Evolutionary conservation across 2,113 vertebrate genomes (phyloP), one percentile per base, ranked within the genome.

Genomic region (Murina feae): DNA sequence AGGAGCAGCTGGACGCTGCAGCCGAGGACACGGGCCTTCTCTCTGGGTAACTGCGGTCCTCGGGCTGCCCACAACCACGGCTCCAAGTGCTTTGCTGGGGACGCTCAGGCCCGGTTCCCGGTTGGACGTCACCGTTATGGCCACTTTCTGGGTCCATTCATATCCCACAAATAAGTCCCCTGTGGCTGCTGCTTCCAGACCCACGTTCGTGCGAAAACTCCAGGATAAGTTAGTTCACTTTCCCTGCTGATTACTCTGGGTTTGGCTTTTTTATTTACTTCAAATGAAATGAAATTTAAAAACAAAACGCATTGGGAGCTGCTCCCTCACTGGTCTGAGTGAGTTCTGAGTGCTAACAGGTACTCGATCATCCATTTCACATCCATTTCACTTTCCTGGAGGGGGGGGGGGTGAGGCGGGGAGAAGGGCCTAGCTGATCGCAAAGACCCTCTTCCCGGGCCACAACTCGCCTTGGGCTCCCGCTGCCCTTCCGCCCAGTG

Each of bases 21-120:
- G n/a, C 23, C 32, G 14, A 53, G 60, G 37, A 68, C 44, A 32
- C 7, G 7, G 53, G 25, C 28, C 39, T n/a, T 39, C n/a, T 75
- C 30, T 58, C n/a, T 6, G n/a, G 37, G 37, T 3, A 42, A 68
- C 9, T 25, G 20, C 0, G 37, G 25, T 65, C 60, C 7, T 53
- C 0, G 1, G 44, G 0, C 1, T 12, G 18, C 65, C 42, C n/a
- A 0, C 5, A 60, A 25, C 14, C 25, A 6, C 18, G 47, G 47
- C 28, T 44, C 82, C 7, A 2, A 18, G 75, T 9, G 44, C 42
- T 82, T 6, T 10, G 32, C 0, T 44, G 66, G 51, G 58, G 9
- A 9, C 20, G 0, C 23, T 17, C 37, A 35, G 2, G 11, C 14
- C 58, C 23, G 3, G 17, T 16, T 63, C 69, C 39, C 28, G 21